These are phyloP conservation scores for Gadus macrocephalus DNA, from an alignment of 2,113 vertebrate genomes.

Conservation along the genomic window DNA sequence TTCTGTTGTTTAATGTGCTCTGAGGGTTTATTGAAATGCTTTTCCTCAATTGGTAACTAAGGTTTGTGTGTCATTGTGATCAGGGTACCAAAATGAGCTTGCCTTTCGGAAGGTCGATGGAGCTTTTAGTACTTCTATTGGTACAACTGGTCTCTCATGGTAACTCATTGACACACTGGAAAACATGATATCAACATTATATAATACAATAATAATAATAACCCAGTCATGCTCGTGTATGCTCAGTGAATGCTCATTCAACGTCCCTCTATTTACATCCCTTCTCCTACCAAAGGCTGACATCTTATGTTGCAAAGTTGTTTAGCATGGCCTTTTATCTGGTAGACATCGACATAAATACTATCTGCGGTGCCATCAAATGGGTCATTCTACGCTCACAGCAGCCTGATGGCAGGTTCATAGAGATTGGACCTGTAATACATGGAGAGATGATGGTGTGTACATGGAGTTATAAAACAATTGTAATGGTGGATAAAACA, in stretches of 20 bases:
- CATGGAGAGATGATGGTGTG: conserved; percentile 75
- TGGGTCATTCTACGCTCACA: conserved; percentile 80
- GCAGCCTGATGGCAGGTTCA: conserved; percentile 78
- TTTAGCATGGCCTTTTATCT: conserved; percentile 76
- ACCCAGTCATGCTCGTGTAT: neutral
- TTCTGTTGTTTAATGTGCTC: too few species aligned
- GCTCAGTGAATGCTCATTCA: neutral
- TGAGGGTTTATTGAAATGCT: too few species aligned
- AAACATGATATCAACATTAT: fast-evolving
- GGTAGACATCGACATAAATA: conserved; percentile 51
- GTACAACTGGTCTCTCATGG: neutral
- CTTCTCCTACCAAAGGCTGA: conserved; percentile 72
- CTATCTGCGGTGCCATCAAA: conserved; percentile 79
- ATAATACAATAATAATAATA: neutral
- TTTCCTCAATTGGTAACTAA: neutral
- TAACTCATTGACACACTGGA: conserved; percentile 28
- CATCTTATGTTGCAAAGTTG: conserved; percentile 86
- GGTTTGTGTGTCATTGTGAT: neutral
- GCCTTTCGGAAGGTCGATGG: neutral
- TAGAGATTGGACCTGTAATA: conserved; percentile 64
- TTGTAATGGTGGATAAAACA: too few species aligned
- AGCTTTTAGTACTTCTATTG: neutral
- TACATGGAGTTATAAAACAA: neutral
- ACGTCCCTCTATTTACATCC: neutral
- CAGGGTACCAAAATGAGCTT: conserved; percentile 45